phyloP scores from a whole-genome alignment of 2,797 vertebrate species.

The Typhlichthys eigenmanni region DNA sequence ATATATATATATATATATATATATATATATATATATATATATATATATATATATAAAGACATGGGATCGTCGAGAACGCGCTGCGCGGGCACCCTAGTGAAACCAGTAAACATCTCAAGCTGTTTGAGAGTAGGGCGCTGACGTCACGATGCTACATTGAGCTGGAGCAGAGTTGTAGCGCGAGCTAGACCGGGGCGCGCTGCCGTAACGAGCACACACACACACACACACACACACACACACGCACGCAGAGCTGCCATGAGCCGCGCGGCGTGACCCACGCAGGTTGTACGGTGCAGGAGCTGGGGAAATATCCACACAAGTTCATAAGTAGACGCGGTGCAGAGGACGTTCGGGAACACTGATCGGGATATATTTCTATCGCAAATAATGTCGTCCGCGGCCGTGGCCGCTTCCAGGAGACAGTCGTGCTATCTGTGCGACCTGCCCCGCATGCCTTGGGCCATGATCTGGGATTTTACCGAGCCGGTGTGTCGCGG shows the following conservation, averaged over 20 bases:
- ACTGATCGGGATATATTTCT: too few relatives aligned
- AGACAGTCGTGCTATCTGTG: conserved; percentile 91
- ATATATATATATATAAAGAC: too few relatives aligned
- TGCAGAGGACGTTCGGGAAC: too few relatives aligned
- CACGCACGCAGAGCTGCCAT: conserved; percentile 44
- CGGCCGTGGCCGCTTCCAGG: conserved; percentile 86
- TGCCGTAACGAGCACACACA: conserved; percentile 43
- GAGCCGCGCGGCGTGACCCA: conserved; percentile 54
- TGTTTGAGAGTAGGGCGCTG: conserved; percentile 53
- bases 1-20: too few relatives aligned
- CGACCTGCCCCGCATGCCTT: conserved; percentile 93
- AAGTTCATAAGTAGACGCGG: too few relatives aligned
- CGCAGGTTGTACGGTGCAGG: conserved; percentile 26
- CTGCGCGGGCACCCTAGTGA: conserved; percentile 77
- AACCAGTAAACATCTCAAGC: conserved; percentile 82
- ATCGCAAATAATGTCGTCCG: conserved; percentile 80
- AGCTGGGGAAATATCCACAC: too few relatives aligned
- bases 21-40: too few relatives aligned
- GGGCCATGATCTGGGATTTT: conserved; percentile 94
- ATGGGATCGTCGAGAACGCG: too few relatives aligned
- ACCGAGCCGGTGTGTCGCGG: conserved; percentile 88
- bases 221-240: conserved; percentile 34
- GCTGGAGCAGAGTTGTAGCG: conserved; percentile 63
- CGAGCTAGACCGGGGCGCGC: conserved; percentile 70
- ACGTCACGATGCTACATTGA: conserved; percentile 74